These are phyloP conservation scores for Montipora efflorescens DNA, from an alignment of 64 coral and sea anemone genomes.

Conservation along the genomic window DNA sequence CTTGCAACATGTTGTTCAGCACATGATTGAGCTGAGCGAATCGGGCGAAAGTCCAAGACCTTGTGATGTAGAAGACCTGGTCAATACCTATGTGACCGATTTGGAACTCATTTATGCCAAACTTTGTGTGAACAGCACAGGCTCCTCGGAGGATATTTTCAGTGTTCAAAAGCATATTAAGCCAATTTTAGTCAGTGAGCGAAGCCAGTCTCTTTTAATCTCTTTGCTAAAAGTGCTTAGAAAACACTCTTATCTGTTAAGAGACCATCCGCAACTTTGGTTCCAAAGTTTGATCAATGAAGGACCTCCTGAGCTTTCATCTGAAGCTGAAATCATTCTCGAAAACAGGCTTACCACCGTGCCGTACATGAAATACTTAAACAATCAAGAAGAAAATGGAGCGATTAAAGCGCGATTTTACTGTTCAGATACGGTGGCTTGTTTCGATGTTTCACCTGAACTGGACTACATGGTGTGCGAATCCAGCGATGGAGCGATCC, in stretches of 20 bases:
- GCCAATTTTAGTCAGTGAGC: neutral
- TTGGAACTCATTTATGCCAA: constrained; percentile 8
- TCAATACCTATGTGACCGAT: too few species aligned
- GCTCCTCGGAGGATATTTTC: neutral
- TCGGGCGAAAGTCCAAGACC: too few species aligned
- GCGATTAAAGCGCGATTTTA: too few species aligned
- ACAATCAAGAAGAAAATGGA: neutral
- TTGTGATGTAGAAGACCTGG: too few species aligned
- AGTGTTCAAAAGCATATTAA: neutral
- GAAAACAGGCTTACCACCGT: neutral
- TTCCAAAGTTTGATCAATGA: constrained; percentile 6
- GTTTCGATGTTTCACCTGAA: constrained; percentile 29
- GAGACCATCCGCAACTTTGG: neutral
- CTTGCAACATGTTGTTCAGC: too few species aligned
- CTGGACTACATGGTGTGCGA: constrained; percentile 23
- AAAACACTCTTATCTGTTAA: neutral
- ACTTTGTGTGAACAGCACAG: neutral
- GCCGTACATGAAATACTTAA: neutral
- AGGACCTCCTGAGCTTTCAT: neutral
- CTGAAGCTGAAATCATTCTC: neutral
- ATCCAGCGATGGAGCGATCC: constrained; percentile 4
- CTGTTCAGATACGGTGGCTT: neutral
- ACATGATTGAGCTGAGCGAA: too few species aligned
- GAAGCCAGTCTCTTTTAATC: neutral
- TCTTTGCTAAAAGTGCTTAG: neutral